Base-by-base conservation (phyloP, 2,888 invertebrate species). In the Tetragnatha montana region DNA sequence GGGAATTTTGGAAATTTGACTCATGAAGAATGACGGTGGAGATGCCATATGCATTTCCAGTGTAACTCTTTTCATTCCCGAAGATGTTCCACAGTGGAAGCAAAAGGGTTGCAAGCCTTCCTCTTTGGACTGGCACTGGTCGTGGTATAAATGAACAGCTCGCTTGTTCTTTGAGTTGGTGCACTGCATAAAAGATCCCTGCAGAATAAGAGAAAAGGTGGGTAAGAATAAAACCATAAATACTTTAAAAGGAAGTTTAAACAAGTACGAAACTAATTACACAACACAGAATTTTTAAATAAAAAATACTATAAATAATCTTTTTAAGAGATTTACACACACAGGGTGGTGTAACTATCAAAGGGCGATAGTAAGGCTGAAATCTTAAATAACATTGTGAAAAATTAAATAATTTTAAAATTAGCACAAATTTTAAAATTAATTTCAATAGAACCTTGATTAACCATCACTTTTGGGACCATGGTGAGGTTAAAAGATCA, bases 101-200 rank as follows among this genome's bases (percentile, higher is more conserved):
- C 97, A 97, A 91, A 94, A 93, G 74, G 94, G 87, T 0, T 14
- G 60, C n/a, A 81, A 93, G 90, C 95, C 94, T 70, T 94, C 94
- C 74, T 94, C 94, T 91, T 93, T 93, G 50, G 93, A 89, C 70
- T 91, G 92, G 93, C 98, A 98, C 86, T 96, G 96, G 86, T 96
- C 94, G 94, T 98, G 98, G 94, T 96, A 98, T 91, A 97, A 95
- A 93, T 98, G 98, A 22, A 93, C 95, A 95, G 88, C 95, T 94
- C 81, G 95, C 47, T 69, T 68, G 71, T 93, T 93, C 87, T 92
- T 93, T 74, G 73, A 70, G 6, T 71, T 81, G 35, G 50, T 35
- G 93, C 98, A 98, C 92, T 97, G 96, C 92, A 96, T 95, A 94
- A 98, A 98, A 92, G 95, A 95, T 6, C 98, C 98, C 96, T 97